Evolutionary conservation across 2,113 vertebrate species (phyloP).

Genomic region (Sula dactylatra): DNA sequence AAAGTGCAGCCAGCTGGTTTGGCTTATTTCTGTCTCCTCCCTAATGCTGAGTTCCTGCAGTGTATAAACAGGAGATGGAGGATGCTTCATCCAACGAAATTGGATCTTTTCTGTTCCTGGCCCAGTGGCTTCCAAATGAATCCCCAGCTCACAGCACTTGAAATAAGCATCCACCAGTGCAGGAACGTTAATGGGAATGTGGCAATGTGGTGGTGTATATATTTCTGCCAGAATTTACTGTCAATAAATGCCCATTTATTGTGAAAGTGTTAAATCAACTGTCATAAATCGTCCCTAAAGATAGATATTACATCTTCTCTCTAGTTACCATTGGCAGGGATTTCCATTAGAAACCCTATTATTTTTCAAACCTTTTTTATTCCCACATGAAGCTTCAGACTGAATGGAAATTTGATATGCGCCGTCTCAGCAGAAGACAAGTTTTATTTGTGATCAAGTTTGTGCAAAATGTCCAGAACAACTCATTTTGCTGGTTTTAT

Average conservation of each 20-base stretch:
- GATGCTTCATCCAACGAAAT: fast-evolving
- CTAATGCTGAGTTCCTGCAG: background rate
- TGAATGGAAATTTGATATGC: background rate
- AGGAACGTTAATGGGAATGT: background rate
- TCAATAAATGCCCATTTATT: slow-evolving; percentile 42
- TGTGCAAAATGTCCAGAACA: background rate
- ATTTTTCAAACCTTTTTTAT: background rate
- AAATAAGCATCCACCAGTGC: background rate
- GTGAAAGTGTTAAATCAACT: slow-evolving; percentile 30
- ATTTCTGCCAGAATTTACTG: slow-evolving; percentile 10
- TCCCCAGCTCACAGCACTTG: background rate
- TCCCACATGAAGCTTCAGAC: background rate
- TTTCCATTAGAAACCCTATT: slow-evolving; percentile 20
- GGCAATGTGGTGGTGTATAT: background rate
- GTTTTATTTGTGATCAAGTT: slow-evolving; percentile 10
- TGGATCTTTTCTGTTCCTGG: background rate
- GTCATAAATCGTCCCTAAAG: background rate
- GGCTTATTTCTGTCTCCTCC: background rate
- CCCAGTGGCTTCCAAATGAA: background rate
- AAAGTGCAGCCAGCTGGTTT: background rate
- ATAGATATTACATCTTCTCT: background rate
- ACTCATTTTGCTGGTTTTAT: background rate
- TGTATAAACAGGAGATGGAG: background rate
- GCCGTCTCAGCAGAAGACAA: background rate
- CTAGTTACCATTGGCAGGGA: background rate